Percentiles rank a stretch among this genome's conserved stretches.
Conservation (phyloP, 2,888 invertebrate genomes). For the Empis livida region DNA sequence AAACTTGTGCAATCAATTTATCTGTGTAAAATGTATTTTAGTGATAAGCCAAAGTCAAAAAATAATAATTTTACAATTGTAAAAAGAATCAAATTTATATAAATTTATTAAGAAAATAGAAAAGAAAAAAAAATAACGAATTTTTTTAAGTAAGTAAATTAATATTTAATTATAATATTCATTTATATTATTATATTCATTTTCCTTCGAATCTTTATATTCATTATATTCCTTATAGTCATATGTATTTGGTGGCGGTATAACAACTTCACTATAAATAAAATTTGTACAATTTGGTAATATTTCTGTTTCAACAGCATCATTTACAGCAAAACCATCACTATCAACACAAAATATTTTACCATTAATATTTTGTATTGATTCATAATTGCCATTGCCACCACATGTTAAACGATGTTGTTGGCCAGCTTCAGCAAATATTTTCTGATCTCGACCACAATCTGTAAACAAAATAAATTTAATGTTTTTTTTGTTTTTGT, state of each 20-base stretch:
- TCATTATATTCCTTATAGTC: neutral
- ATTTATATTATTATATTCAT: no score
- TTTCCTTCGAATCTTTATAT: neutral
- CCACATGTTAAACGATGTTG: constrained; percentile 38
- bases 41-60: no score
- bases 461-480: constrained; percentile 29
- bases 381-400: constrained; percentile 45
- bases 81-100: no score
- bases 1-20: no score
- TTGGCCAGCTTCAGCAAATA: constrained; percentile 40
- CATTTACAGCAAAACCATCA: constrained; percentile 42
- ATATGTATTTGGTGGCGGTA: neutral
- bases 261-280: constrained; percentile 14
- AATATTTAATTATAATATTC: no score
- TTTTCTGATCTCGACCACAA: constrained; percentile 46
- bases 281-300: constrained; percentile 12
- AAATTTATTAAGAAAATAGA: no score
- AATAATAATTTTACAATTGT: no score
- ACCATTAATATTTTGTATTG: constrained; percentile 39
- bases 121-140: no score
- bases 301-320: constrained; percentile 9
- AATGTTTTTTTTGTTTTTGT: neutral
- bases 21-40: no score
- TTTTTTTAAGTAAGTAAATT: no score
- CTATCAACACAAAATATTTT: constrained; percentile 46